phyloP scores from a whole-genome alignment of 2,888 invertebrate genomes.

The Ctenicera cuprea region DNA sequence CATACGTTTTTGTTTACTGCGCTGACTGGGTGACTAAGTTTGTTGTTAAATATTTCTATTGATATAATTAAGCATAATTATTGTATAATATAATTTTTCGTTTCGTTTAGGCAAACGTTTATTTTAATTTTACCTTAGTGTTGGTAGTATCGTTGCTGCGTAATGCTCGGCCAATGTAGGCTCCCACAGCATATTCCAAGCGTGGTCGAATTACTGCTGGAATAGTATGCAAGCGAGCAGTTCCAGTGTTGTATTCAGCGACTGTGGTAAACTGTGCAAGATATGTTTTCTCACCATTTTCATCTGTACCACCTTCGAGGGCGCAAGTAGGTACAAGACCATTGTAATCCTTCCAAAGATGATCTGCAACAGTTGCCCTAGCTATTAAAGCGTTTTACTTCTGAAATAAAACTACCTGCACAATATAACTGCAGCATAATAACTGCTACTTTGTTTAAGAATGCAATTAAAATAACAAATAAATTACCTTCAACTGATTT shows the following conservation, averaged over 20 bases:
- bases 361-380: slow-evolving; percentile 48
- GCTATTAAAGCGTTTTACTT: background rate
- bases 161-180: background rate
- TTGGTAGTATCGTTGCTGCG: background rate
- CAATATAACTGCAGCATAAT: too few relatives aligned
- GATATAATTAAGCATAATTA: too few relatives aligned
- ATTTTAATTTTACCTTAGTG: background rate
- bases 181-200: background rate
- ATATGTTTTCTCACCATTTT: slow-evolving; percentile 25
- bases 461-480: too few relatives aligned
- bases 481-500: background rate
- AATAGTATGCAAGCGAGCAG: background rate
- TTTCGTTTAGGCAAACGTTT: too few relatives aligned
- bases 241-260: background rate
- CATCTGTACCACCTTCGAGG: slow-evolving; percentile 25
- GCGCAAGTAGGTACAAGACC: slow-evolving; percentile 40
- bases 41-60: too few relatives aligned
- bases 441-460: too few relatives aligned
- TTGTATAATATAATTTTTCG: too few relatives aligned
- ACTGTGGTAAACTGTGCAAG: slow-evolving; percentile 32
- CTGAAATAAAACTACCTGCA: background rate
- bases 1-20: too few relatives aligned
- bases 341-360: slow-evolving; percentile 45
- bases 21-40: too few relatives aligned
- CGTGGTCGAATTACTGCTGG: background rate